Base-by-base conservation (phyloP, 2,797 vertebrate genomes). In the Mus caroli region DNA sequence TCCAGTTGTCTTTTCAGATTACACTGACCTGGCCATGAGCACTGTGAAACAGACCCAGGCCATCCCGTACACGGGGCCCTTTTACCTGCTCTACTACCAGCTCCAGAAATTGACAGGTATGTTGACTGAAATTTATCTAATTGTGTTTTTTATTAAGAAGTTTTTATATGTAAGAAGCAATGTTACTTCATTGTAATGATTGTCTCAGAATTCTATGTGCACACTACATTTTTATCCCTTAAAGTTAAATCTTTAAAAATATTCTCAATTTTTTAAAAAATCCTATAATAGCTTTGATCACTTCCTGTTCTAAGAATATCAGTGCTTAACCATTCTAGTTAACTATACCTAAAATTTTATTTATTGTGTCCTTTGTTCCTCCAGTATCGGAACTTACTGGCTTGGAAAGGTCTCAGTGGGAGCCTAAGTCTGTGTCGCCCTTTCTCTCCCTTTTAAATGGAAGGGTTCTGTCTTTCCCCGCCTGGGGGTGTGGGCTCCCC, bases 21-120 rank as follows among this genome's bases (percentile, higher is more conserved):
- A 99, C 93, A 99, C 99, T 0, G 99, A 99, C 90, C 95, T 99
- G 96, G 99, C 99, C 1, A 99, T 99, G 99, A 99, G 99, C 97
- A 99, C 99, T 0, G 99, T 99, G 90, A 99, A 99, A 0, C 99
- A 99, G 98, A 99, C 99, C 5, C 99, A 99, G 96, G 99, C 99
- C 91, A 98, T 99, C 97, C 99, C 99, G 0, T 99, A 99, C 90
- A 99, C 99, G 0, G 99, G 99, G 15, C 99, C 99, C 92, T 99
- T 99, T 98, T 99, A 98, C 7, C 97, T 99, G 96, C 99, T 99
- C 67, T 99, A 92, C 94, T 99, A 98, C 92, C 99, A 99, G 97
- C 98, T 99, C 0, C 99, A 99, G 62, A 99, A 98, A 96, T 98
- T 99, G 58, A 99, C 99, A 6, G 99, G 99, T 99, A 37, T 99